Evolutionary conservation across 2,888 invertebrate species (phyloP), one percentile per base, ranked within the genome.

Genomic region (Yponomeuta sedellus): DNA sequence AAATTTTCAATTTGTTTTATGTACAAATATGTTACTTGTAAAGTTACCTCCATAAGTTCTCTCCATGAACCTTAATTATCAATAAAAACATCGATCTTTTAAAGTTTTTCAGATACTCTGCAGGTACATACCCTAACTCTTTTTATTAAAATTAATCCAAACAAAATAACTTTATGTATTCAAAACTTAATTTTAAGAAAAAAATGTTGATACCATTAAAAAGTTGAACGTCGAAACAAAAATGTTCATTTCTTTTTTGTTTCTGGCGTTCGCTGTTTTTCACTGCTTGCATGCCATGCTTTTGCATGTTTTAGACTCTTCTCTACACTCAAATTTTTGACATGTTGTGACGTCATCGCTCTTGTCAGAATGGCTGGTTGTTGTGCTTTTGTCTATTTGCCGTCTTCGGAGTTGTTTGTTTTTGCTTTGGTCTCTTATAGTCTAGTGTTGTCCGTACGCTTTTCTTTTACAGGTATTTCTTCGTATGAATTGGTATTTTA

Each of bases 271-370:
- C 34, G 81, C 73, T 76, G 73, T 34, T 78, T 78, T 66, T 75
- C 80, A 78, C 79, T 75, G 80, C 81, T 80, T 81, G 82, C 84
- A 82, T 81, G 81, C 68, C 69, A 76, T 75, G 88, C 85, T 85
- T 77, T 77, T 82, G 88, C 88, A 91, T 89, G 84, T 77, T 74
- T 71, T 73, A 68, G 68, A 67, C 61, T 67, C 64, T 69, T 69
- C 69, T 64, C 34, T 65, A 39, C 20, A 82, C 82, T 76, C 86
- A 85, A 85, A 79, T 74, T 73, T 76, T 75, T 75, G 76, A 81
- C 78, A 78, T 91, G 93, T 86, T 87, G 85, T 83, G 82, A 78
- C 75, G 78, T 85, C 87, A 86, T 82, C 74, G 78, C 83, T 85
- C 82, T 70, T 77, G 75, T 80, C 74, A 69, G 16, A 73, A 78